Evolutionary conservation across 1,140 invertebrate species (phyloP), one percentile per base, ranked within the genome.

Genomic region (Harlomillsia oculata): DNA sequence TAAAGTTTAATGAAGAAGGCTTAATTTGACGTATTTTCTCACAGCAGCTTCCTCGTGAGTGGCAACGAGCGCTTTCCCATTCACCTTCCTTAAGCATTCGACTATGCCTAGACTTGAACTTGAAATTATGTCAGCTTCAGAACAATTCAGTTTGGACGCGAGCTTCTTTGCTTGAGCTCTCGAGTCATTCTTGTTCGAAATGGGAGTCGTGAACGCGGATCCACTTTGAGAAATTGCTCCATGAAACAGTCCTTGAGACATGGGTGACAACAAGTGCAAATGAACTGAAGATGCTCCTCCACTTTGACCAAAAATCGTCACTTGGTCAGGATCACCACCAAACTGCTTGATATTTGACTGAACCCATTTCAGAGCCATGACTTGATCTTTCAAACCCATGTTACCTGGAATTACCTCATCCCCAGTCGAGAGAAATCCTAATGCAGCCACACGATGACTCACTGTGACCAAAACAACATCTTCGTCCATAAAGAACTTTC

Each of bases 361-460:
- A 16, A 82, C 70, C 77, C 80, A 83, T 69, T 77, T 73, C 43
- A 82, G 59, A 6, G 76, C 78, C 59, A 76, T 59, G 2, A 77
- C 67, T 67, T 80, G 74, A 65, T 83, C 80, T 70, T 78, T 79
- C 48, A 82, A 59, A 1, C 39, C 45, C 29, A 34, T 48, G 34
- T 68, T 68, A 1, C 67, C 67, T 25, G 28, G 36, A 25, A 56
- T 13, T 11, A 44, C 25, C 11, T 26, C 36, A 25, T 60, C 58
- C n/a, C 36, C 44, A 21, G 52, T 50, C 5, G 41, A 37, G 4
- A 56, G 29, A 39, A 60, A 60, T 69, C 71, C 39, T 29, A 53
- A 53, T n/a, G 34, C 68, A 36, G 50, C 66, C 2, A 66, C 59
- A 29, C 72, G 45, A 51, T 74, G 75, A 55, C 75, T 72, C 18